Percentiles rank a stretch among this genome's conserved stretches.
Evolutionary conservation across 2,888 invertebrate species (phyloP).

Genomic region (Caenorhabditis becei): DNA sequence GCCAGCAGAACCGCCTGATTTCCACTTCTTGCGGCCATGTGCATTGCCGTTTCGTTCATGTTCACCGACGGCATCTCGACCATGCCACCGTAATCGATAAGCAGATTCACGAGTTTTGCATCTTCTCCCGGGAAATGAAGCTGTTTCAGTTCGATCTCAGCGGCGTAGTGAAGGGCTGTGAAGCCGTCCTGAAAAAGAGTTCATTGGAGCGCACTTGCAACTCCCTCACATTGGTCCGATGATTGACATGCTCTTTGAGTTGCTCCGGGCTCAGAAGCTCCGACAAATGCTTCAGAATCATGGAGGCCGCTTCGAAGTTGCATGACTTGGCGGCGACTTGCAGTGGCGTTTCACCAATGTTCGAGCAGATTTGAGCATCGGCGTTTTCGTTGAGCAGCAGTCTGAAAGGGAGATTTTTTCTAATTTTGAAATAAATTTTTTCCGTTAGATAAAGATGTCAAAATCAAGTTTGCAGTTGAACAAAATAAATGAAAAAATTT

Average conservation of each 20-base stretch:
- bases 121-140: constrained; percentile 88
- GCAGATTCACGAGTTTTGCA: constrained; percentile 90
- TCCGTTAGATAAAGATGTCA: too few species aligned
- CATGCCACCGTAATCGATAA: constrained; percentile 91
- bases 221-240: constrained; percentile 75
- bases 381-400: constrained; percentile 94
- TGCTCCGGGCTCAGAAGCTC: constrained; percentile 64
- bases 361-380: constrained; percentile 89
- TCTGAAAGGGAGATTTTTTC: constrained; percentile 85
- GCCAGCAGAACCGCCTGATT: constrained; percentile 92
- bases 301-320: constrained; percentile 89
- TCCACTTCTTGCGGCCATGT: constrained; percentile 94
- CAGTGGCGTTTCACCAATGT: constrained; percentile 93
- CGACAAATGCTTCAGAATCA: constrained; percentile 89
- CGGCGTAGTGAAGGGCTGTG: constrained; percentile 94
- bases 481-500: too few species aligned
- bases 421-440: too few species aligned
- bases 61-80: constrained; percentile 82
- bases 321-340: constrained; percentile 91
- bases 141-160: constrained; percentile 90
- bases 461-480: too few species aligned
- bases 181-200: constrained; percentile 88
- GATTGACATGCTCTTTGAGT: constrained; percentile 77
- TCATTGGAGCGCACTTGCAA: too few species aligned
- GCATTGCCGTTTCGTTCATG: constrained; percentile 94